Evolutionary conservation across 2,113 vertebrate species (phyloP).

Genomic region (Leuciscus idus): DNA sequence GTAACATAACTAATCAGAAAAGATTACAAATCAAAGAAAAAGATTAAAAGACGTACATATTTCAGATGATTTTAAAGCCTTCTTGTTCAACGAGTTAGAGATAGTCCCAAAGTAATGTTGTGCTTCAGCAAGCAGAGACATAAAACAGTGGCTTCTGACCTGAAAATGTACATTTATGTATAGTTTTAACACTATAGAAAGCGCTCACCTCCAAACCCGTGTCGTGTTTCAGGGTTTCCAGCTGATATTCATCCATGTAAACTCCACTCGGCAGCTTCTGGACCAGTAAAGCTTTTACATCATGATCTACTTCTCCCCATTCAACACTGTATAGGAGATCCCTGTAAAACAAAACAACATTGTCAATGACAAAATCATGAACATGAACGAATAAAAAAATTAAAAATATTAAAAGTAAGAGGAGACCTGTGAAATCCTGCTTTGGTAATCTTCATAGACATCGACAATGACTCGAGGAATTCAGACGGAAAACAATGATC

Average conservation of each 20-base stretch:
- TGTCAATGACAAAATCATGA: not conserved
- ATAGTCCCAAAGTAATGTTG: no score
- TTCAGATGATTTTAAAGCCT: no score
- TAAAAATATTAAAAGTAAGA: no score
- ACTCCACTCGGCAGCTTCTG: slow-evolving; percentile 80
- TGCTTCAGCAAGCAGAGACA: no score
- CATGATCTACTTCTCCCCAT: slow-evolving; percentile 63
- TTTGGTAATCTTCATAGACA: slow-evolving; percentile 70
- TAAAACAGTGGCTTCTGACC: no score
- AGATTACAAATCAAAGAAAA: no score
- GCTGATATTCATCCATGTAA: slow-evolving; percentile 89
- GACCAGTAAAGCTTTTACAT: slow-evolving; percentile 76
- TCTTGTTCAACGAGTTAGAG: no score
- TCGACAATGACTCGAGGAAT: slow-evolving; percentile 59
- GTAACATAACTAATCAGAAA: no score
- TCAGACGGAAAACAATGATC: slow-evolving; percentile 56
- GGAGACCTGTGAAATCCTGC: slow-evolving; percentile 78
- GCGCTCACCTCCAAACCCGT: slow-evolving; percentile 77
- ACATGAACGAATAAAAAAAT: not conserved
- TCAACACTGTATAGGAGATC: slow-evolving; percentile 80
- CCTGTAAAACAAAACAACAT: slow-evolving; percentile 65
- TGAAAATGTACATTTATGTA: no score
- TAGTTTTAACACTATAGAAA: no score
- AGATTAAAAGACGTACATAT: no score
- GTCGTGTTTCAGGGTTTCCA: slow-evolving; percentile 78